Conservation (phyloP, 2,113 vertebrate genomes). For the Xenopus tropicalis region DNA sequence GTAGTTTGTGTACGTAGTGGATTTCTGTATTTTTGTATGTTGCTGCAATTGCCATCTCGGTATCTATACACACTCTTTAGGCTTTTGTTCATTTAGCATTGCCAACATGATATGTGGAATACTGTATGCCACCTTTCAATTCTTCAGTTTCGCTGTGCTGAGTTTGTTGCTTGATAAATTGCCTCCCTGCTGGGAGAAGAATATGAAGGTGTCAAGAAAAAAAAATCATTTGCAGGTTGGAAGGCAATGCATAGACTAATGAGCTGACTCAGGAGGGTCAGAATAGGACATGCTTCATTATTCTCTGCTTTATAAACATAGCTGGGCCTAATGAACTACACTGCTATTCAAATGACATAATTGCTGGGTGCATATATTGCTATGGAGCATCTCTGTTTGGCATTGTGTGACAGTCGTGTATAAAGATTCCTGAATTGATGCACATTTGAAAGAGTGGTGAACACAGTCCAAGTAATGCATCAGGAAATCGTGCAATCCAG, state of each 20-base stretch:
- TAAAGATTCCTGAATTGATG: no score
- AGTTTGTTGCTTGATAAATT: conserved; percentile 7
- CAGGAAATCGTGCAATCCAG: no score
- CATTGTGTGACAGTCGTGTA: no score
- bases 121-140: not conserved
- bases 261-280: conserved; percentile 20
- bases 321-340: not conserved
- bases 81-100: no score
- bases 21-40: no score
- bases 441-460: no score
- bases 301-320: not conserved
- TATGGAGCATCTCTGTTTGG: no score
- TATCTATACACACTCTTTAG: no score
- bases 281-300: not conserved
- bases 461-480: no score
- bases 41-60: no score
- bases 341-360: not conserved
- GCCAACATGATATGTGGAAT: not conserved
- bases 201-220: conserved; percentile 22
- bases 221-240: conserved; percentile 23
- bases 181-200: conserved; percentile 29
- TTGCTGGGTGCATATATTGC: not conserved
- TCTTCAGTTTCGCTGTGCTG: conserved; percentile 9
- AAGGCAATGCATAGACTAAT: conserved; percentile 27
- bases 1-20: no score